Evolutionary conservation across 2,888 invertebrate species (phyloP).

Genomic region (Synergus japonicus): DNA sequence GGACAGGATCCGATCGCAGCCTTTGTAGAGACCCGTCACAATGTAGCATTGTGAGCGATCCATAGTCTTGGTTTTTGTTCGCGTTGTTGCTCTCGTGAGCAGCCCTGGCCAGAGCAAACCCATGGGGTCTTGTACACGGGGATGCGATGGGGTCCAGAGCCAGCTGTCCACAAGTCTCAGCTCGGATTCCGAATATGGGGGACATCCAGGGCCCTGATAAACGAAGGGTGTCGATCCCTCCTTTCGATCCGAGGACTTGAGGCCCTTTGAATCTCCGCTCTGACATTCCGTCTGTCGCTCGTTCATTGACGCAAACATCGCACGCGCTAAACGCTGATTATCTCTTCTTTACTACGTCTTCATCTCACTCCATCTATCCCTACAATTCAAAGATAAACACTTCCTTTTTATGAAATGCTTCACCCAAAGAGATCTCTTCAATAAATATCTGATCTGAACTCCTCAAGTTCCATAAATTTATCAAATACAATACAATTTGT

Average conservation of each 20-base stretch:
- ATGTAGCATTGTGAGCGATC: conserved; percentile 69
- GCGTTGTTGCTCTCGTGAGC: conserved; percentile 53
- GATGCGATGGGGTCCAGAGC: conserved; percentile 54
- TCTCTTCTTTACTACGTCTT: conserved; percentile 33
- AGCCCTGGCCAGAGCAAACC: conserved; percentile 45
- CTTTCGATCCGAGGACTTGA: conserved; percentile 37
- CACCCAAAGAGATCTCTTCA: not conserved
- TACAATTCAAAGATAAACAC: not conserved
- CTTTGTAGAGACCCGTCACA: conserved; percentile 70
- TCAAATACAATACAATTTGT: not conserved
- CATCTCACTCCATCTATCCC: conserved; percentile 15
- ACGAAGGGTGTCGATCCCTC: conserved; percentile 39
- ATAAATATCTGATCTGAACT: conserved; percentile 43
- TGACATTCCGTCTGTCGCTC: conserved; percentile 39
- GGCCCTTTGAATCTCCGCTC: conserved; percentile 41
- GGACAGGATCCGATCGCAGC: conserved; percentile 52
- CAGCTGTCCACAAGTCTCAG: conserved; percentile 61
- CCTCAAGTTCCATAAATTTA: too few relatives aligned
- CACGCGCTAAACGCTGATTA: conserved; percentile 38
- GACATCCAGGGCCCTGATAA: conserved; percentile 38
- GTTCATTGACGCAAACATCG: conserved; percentile 32
- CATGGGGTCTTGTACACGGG: conserved; percentile 49
- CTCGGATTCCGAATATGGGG: conserved; percentile 45
- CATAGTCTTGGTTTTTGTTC: conserved; percentile 69
- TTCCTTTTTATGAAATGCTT: not conserved